Percentiles rank a stretch among this genome's conserved stretches.
These are phyloP conservation scores for Chionomys nivalis DNA, from an alignment of 2,113 vertebrate genomes.

Conservation along the genomic window DNA sequence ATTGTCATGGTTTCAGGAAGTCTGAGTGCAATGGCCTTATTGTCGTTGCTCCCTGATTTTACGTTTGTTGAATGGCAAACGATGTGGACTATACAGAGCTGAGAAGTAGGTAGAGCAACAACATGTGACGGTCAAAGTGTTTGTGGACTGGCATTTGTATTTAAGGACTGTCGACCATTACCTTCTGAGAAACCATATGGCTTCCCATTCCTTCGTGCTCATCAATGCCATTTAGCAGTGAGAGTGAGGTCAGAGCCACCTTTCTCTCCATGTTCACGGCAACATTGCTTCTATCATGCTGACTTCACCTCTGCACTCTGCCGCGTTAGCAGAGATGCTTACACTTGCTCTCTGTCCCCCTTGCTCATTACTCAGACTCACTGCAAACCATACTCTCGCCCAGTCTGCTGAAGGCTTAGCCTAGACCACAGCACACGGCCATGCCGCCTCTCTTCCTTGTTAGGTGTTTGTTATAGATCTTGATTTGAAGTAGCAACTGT, in stretches of 20 bases:
- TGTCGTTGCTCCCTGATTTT: not conserved
- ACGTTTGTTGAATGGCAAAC: not conserved
- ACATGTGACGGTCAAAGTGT: not conserved
- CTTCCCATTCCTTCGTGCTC: not conserved
- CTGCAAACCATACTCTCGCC: not conserved
- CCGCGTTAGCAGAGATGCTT: slow-evolving; percentile 37
- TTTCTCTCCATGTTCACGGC: not conserved
- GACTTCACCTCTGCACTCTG: slow-evolving; percentile 23
- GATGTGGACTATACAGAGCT: not conserved
- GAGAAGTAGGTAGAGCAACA: slow-evolving; percentile 15
- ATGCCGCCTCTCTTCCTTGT: too few species aligned
- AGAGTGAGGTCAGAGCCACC: not conserved
- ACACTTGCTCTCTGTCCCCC: not conserved
- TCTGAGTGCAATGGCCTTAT: not conserved
- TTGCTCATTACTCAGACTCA: not conserved
- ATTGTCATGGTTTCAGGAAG: not conserved
- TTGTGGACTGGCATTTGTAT: not conserved
- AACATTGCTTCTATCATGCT: not conserved
- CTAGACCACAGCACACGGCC: not conserved
- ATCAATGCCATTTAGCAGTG: not conserved
- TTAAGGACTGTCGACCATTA: not conserved
- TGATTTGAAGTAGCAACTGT: slow-evolving; percentile 55
- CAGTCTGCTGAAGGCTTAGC: slow-evolving; percentile 7
- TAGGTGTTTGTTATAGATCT: slow-evolving; percentile 30
- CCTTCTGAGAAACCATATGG: not conserved